These are phyloP conservation scores for Palaemon carinicauda DNA, from an alignment of 1,140 invertebrate species.

Conservation along the genomic window DNA sequence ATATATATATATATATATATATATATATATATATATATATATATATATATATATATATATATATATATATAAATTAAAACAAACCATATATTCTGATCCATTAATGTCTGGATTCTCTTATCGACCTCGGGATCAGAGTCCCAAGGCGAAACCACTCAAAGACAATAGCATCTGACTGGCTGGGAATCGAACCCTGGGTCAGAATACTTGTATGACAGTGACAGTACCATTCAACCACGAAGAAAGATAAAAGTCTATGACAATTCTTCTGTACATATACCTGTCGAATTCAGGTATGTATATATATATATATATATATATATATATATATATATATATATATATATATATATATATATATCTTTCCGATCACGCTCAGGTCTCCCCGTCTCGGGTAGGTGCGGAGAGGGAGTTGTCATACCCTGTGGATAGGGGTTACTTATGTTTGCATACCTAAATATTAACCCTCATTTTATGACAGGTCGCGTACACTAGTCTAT, in stretches of 20 bases:
- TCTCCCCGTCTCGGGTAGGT: too few relatives aligned
- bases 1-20: conserved; percentile 2
- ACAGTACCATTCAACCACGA: too few relatives aligned
- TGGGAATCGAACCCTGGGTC: background rate
- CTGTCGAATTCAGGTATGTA: background rate
- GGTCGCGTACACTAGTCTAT: too few relatives aligned
- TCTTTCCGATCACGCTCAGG: too few relatives aligned
- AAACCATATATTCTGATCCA: background rate
- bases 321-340: background rate
- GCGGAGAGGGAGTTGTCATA: too few relatives aligned
- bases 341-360: background rate
- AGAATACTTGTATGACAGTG: too few relatives aligned
- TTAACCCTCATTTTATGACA: too few relatives aligned
- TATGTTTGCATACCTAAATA: background rate
- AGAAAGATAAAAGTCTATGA: too few relatives aligned
- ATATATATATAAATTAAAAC: background rate
- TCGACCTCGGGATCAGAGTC: too few relatives aligned
- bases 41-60: background rate
- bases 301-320: background rate
- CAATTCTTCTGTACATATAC: background rate
- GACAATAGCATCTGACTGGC: background rate
- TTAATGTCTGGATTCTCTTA: too few relatives aligned
- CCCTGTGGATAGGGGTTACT: background rate
- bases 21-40: too few relatives aligned
- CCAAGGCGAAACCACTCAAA: background rate